Evolutionary conservation across 2,888 invertebrate species (phyloP), one percentile per base, ranked within the genome.

Genomic region (Epistrophe eligans): DNA sequence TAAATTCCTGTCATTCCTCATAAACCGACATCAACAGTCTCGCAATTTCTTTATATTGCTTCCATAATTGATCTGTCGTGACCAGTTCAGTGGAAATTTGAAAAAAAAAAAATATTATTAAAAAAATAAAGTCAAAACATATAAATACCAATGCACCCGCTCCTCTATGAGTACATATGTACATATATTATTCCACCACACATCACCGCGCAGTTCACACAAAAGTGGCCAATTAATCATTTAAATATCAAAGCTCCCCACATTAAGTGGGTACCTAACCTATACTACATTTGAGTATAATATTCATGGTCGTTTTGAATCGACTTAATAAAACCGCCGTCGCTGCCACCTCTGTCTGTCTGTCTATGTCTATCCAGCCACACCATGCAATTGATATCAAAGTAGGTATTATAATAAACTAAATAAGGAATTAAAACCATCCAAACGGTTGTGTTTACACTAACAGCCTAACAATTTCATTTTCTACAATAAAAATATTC

Each of bases 41-140:
- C 67, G 62, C 72, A 19, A 57, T 84, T 80, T 62, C 32, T 48
- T 77, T 73, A 62, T 72, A 72, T 72, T 82, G 45, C 77, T 48
- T 70, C 77, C 62, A 81, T 82, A 82, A 82, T 87, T 81, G 84
- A 87, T 87, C 82, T 79, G 71, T 87, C 85, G 82, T 87, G 85
- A 87, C 85, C 79, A 87, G 82, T 87, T 79, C 55, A 24, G n/a
- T 67, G 50, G 52, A 19, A 35, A 6, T n/a, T 43, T n/a, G n/a
- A n/a, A 43, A 79, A 66, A 19, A 55, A 28, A 55, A 4, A n/a
- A 9, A 13, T 13, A 4, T 35, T 9, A 17, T 2, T 24, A 64
- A 1, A 48, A 64, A 50, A 45, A 45, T 60, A 57, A 57, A 66
- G 50, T 5, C 67, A n/a, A 73, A 73, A 35, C 62, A 64, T 79